Conservation (phyloP, 2,888 invertebrate species). For the Aquatica leii region DNA sequence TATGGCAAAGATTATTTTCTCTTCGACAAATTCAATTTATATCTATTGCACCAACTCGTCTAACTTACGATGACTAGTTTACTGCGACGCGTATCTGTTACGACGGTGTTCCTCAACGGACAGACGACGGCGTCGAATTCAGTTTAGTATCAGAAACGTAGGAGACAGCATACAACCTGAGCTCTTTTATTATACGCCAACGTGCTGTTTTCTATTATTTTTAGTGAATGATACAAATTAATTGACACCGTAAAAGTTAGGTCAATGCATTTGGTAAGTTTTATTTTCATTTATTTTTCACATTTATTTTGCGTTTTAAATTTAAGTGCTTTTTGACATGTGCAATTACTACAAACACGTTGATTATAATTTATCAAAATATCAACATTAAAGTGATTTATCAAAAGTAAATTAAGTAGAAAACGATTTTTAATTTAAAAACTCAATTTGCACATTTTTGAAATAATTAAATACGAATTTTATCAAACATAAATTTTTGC, state of each 20-base stretch:
- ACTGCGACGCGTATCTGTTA: slow-evolving; percentile 41
- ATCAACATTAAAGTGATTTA: too few species aligned
- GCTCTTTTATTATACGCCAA: slow-evolving; percentile 16
- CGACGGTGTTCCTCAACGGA: slow-evolving; percentile 29
- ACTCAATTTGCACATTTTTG: too few species aligned
- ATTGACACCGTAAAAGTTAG: not conserved
- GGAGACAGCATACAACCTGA: slow-evolving; percentile 25
- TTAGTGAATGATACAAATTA: not conserved
- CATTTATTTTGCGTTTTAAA: too few species aligned
- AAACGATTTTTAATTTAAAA: too few species aligned
- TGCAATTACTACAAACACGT: too few species aligned
- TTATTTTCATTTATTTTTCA: not conserved
- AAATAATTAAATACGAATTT: too few species aligned
- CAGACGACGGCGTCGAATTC: slow-evolving; percentile 26
- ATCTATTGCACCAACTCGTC: slow-evolving; percentile 35
- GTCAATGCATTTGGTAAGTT: not conserved
- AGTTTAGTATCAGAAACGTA: slow-evolving; percentile 37
- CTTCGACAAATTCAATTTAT: slow-evolving; percentile 43
- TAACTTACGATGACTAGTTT: slow-evolving; percentile 38
- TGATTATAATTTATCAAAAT: too few species aligned
- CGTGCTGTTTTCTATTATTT: slow-evolving; percentile 10
- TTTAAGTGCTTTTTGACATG: too few species aligned
- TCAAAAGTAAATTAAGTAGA: too few species aligned
- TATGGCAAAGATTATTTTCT: slow-evolving; percentile 8
- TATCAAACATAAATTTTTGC: too few species aligned